Evolutionary conservation across 2,113 vertebrate species (phyloP).

Genomic region (Fulica atra): DNA sequence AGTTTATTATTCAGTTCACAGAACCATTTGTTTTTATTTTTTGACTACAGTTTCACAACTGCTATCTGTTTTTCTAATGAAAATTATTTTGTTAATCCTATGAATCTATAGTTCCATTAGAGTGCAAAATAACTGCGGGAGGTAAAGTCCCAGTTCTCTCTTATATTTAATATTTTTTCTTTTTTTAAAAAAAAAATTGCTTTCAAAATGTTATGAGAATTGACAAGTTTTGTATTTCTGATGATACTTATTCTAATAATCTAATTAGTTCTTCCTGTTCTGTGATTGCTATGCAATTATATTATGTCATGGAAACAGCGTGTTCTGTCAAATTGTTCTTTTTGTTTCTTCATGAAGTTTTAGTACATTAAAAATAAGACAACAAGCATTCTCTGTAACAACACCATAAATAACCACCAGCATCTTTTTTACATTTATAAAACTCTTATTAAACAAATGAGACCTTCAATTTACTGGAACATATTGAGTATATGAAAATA

Average conservation of each 20-base stretch:
- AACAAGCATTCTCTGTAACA: neutral
- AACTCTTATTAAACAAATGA: conserved; percentile 19
- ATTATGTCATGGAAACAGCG: conserved; percentile 11
- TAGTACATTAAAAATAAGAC: neutral
- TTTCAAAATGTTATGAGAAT: conserved; percentile 7
- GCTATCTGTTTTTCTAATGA: neutral
- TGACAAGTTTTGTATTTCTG: conserved; percentile 19
- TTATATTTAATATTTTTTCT: neutral
- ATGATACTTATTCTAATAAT: conserved; percentile 22
- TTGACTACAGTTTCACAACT: neutral
- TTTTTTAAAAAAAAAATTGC: neutral
- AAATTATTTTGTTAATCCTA: neutral
- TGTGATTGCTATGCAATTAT: conserved; percentile 31
- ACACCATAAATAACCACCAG: neutral
- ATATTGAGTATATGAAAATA: neutral
- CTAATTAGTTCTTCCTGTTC: conserved; percentile 40
- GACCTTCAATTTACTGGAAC: conserved; percentile 3
- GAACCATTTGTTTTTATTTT: neutral
- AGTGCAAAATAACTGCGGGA: neutral
- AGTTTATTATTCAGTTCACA: neutral
- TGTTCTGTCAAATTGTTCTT: conserved; percentile 19
- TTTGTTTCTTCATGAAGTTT: neutral
- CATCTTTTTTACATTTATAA: neutral
- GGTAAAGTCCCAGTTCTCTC: neutral
- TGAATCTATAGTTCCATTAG: neutral